Evolutionary conservation across 2,888 invertebrate genomes (phyloP).

Genomic region (Ecliptopera silaceata): DNA sequence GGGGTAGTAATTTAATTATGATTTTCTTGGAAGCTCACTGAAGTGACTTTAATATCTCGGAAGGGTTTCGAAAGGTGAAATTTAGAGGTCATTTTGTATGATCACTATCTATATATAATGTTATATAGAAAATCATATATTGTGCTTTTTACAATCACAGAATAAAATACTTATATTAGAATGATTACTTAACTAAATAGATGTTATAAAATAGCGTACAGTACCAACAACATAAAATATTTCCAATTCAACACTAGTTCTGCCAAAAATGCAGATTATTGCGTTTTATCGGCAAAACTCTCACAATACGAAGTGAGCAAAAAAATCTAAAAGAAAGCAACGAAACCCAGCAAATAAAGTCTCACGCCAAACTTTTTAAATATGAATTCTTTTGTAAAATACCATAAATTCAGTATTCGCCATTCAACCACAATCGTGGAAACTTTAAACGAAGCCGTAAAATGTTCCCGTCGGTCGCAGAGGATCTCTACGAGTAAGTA

Average conservation of each 20-base stretch:
- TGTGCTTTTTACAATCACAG: too few relatives aligned
- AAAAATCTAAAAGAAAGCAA: too few relatives aligned
- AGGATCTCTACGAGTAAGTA: slow-evolving; percentile 14
- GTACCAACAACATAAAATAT: too few relatives aligned
- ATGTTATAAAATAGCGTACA: too few relatives aligned
- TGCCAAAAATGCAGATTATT: too few relatives aligned
- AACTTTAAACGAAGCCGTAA: slow-evolving; percentile 17
- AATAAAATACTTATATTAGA: too few relatives aligned
- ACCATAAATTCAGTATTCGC: slow-evolving; percentile 2
- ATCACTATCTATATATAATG: neutral
- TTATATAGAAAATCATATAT: too few relatives aligned
- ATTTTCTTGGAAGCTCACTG: slow-evolving; percentile 16
- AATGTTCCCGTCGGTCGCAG: slow-evolving; percentile 20
- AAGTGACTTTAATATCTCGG: slow-evolving; percentile 12
- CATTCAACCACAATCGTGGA: slow-evolving; percentile 13
- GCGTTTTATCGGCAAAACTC: too few relatives aligned
- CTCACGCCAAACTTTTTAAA: neutral
- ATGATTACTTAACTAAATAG: too few relatives aligned
- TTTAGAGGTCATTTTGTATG: neutral
- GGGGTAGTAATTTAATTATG: slow-evolving; percentile 24
- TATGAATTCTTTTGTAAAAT: neutral
- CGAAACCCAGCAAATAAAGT: neutral
- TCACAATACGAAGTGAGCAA: too few relatives aligned
- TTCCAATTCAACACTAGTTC: too few relatives aligned
- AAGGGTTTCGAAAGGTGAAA: neutral